phyloP scores from a whole-genome alignment of 2,113 vertebrate species.

The Narcine bancroftii region DNA sequence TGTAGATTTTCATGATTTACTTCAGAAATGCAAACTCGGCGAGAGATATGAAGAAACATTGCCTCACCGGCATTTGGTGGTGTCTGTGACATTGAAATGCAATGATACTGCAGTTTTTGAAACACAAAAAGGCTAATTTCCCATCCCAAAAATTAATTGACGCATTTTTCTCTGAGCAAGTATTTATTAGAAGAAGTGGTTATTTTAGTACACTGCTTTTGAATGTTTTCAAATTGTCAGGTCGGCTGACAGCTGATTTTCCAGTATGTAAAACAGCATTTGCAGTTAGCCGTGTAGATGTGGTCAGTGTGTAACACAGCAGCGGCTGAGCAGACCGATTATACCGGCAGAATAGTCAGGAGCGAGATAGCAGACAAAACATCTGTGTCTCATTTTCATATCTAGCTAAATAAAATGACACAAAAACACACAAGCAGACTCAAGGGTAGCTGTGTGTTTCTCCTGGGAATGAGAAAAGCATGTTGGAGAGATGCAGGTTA shows the following conservation, averaged over 20 bases:
- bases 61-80: background rate
- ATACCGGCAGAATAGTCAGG: constrained; percentile 35
- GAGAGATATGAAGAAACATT: background rate
- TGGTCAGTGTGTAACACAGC: constrained; percentile 35
- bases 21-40: background rate
- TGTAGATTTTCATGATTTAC: too few relatives aligned
- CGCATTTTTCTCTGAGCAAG: constrained; percentile 34
- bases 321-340: constrained; percentile 36
- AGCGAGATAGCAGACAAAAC: constrained; percentile 38
- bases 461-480: constrained; percentile 44
- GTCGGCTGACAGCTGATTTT: constrained; percentile 37
- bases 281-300: constrained; percentile 33
- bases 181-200: constrained; percentile 22
- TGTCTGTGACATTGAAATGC: too few relatives aligned
- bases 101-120: constrained; percentile 28
- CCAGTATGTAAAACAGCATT: constrained; percentile 37
- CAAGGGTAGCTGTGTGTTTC: constrained; percentile 41
- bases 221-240: constrained; percentile 35
- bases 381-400: constrained; percentile 51
- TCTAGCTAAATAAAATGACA: constrained; percentile 41
- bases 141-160: constrained; percentile 23
- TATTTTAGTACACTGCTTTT: constrained; percentile 32
- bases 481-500: constrained; percentile 56
- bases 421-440: constrained; percentile 40
- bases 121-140: constrained; percentile 21